A percentile compares a stretch with the other conserved stretches of the same genome.
Evolutionary conservation across 2,797 vertebrate genomes (phyloP).

Genomic region (Gallinago nigripennis): DNA sequence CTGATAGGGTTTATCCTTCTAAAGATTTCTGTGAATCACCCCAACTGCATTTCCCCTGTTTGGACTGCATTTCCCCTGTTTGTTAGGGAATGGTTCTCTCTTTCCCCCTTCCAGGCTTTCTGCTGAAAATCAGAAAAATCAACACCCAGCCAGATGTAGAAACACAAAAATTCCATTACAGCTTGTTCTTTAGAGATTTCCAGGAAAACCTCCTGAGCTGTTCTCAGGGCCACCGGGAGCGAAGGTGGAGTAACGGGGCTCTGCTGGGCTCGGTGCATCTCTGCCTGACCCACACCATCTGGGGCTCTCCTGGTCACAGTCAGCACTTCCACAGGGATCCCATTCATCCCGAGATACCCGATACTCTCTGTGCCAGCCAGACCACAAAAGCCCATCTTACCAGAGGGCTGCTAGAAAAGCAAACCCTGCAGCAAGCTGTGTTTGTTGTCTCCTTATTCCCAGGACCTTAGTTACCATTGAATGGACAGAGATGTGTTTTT

Average conservation of each 20-base stretch:
- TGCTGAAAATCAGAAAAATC: not conserved
- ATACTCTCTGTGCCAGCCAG: not conserved
- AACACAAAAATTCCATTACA: not conserved
- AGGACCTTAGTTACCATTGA: not conserved
- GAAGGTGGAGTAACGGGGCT: not conserved
- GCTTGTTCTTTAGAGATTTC: not conserved
- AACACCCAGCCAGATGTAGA: not conserved
- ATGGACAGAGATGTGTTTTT: not conserved
- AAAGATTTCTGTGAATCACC: not conserved
- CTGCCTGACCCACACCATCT: not conserved
- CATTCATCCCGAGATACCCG: rapidly evolving
- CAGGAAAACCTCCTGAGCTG: not conserved
- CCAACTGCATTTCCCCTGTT: not conserved
- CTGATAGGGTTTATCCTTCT: not conserved
- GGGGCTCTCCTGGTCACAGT: not conserved
- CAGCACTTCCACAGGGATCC: not conserved
- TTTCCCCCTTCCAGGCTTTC: not conserved
- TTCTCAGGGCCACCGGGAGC: not conserved
- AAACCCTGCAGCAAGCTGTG: not conserved
- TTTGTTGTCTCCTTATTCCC: not conserved
- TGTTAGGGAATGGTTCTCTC: not conserved
- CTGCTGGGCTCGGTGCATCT: not conserved
- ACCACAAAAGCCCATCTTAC: not conserved
- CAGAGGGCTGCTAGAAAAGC: not conserved
- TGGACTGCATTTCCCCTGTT: not conserved